A percentile compares a stretch with the other conserved stretches of the same genome.
phyloP scores from a whole-genome alignment of 2,888 invertebrate species.

The Alsophila aescularia region DNA sequence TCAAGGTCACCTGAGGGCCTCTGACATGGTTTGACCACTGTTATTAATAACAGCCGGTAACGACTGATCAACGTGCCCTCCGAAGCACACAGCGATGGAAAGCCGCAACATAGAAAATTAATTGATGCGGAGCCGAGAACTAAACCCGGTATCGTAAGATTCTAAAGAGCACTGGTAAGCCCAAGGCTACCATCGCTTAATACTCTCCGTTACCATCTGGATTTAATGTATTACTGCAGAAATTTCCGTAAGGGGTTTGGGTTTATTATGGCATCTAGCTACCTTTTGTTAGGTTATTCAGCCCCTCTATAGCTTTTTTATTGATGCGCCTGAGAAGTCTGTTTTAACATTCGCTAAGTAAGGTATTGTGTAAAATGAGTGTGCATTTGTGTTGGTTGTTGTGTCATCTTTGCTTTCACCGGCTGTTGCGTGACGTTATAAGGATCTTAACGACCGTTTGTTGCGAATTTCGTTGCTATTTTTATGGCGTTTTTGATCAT shows the following conservation, averaged over 20 bases:
- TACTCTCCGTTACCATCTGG: too few relatives aligned
- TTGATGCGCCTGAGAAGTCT: conserved; percentile 18
- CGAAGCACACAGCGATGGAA: too few relatives aligned
- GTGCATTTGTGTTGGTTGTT: conserved; percentile 19
- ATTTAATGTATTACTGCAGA: neutral
- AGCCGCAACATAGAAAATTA: too few relatives aligned
- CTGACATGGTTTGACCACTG: too few relatives aligned
- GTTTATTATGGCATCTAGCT: conserved; percentile 8
- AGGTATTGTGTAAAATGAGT: conserved; percentile 17
- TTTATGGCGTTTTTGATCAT: neutral
- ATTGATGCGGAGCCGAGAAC: too few relatives aligned
- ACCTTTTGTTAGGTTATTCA: conserved; percentile 9
- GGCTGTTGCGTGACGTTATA: conserved; percentile 25
- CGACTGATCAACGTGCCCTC: too few relatives aligned
- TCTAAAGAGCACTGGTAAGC: too few relatives aligned
- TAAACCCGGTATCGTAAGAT: too few relatives aligned
- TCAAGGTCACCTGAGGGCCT: too few relatives aligned
- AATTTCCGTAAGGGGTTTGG: too few relatives aligned
- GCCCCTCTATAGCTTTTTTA: conserved; percentile 6
- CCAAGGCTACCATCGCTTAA: too few relatives aligned
- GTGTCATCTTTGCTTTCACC: conserved; percentile 30
- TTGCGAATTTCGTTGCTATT: neutral
- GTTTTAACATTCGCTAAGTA: conserved; percentile 9
- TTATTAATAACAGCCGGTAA: too few relatives aligned
- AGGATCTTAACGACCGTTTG: conserved; percentile 17